Base-by-base conservation (phyloP, 2,888 invertebrate species). In the Dinocampus coccinellae region DNA sequence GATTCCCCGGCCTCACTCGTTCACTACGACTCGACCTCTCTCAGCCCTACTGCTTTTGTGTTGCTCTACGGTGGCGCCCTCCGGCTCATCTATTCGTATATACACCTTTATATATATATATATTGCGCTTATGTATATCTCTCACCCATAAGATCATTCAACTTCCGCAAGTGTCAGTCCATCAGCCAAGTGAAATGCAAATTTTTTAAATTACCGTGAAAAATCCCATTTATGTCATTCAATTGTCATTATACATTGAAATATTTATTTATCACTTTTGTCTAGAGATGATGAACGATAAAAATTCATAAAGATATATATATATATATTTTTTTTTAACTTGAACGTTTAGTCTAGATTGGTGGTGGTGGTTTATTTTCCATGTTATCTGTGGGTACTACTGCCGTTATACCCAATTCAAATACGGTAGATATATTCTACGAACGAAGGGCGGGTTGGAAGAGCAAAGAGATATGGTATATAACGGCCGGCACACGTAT, bases 401-500 rank as follows among this genome's bases (percentile, higher is more conserved):
- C 60, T 61, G 65, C 69, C 47, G 74, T 69, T 74, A 70, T 70
- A 66, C 68, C 74, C 73, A 74, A 55, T 55, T 26, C 55, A 74
- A 63, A 67, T 65, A 72, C 73, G 61, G 65, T 66, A 68, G 60
- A 68, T 71, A 66, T 61, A 42, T 22, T 36, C 60, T 29, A 61
- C 29, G 20, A 7, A 47, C 16, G 47, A 47, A 47, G 47, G 47
- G 47, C 47, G 47, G 47, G 16, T 16, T 47, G 47, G 47, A 9
- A 47, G 47, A 47, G 47, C 16, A 47, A 47, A 29, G 47, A n/a
- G 47, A 47, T 4, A 36, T 16, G 16, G 47, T 47, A 47, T 47
- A 47, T 76, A 76, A 76, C 75, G 73, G 75, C 69, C 63, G 63
- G 74, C 74, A 75, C 74, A 74, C 74, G 77, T 75, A 77, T 77